phyloP scores from a whole-genome alignment of 2,888 invertebrate species.

The Eucriotettix oculatus region DNA sequence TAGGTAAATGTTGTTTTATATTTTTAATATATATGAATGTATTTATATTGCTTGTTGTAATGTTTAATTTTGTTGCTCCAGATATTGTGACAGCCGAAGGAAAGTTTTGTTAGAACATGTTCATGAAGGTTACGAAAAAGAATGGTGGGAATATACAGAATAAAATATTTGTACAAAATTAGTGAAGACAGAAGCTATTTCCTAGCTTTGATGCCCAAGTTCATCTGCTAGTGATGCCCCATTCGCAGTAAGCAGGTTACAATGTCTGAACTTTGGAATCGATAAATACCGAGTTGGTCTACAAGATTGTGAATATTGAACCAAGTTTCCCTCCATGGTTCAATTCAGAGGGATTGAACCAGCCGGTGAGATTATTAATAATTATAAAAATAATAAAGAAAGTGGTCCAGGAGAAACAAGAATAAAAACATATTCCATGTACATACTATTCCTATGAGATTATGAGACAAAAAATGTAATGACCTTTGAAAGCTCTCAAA shows the following conservation, averaged over 20 bases:
- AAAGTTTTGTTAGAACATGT: conserved; percentile 93
- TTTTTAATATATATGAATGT: background rate
- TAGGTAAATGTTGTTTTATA: conserved; percentile 38
- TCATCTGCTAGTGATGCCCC: no score
- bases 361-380: background rate
- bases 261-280: no score
- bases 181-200: no score
- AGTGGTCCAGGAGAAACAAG: background rate
- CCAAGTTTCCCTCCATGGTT: background rate
- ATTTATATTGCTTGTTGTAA: background rate
- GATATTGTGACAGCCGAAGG: conserved; percentile 95
- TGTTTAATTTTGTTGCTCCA: conserved; percentile 27
- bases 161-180: conserved; percentile 24
- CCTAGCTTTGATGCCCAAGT: no score
- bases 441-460: background rate
- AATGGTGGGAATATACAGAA: conserved; percentile 94
- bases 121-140: conserved; percentile 96
- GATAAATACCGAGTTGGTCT: no score
- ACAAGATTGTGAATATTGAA: background rate
- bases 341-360: background rate
- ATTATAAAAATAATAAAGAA: background rate
- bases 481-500: background rate
- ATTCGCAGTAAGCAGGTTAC: no score
- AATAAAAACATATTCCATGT: background rate
- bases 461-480: background rate